A percentile compares a stretch with the other conserved stretches of the same genome.
Evolutionary conservation across 2,888 invertebrate species (phyloP).

Genomic region (Leptinotarsa haldemani): DNA sequence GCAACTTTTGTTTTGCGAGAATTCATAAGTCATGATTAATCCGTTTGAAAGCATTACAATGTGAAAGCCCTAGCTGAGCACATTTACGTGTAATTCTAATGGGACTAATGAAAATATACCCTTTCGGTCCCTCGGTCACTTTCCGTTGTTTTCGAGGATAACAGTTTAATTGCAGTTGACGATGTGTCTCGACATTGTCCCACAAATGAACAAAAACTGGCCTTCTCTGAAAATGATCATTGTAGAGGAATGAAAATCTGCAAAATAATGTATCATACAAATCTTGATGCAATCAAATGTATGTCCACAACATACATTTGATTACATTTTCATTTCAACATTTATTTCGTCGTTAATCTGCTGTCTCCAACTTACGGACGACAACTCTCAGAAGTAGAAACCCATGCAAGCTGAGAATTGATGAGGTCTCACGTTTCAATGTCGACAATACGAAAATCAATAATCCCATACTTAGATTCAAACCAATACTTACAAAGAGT

Average conservation of each 20-base stretch:
- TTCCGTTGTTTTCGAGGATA: not conserved
- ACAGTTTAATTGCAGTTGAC: constrained; percentile 9
- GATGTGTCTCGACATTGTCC: not conserved
- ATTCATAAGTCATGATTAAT: constrained; percentile 32
- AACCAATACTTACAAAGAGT: no score
- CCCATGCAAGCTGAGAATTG: no score
- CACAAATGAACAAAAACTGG: not conserved
- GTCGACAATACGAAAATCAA: no score
- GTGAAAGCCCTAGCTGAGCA: constrained; percentile 53
- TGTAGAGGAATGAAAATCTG: not conserved
- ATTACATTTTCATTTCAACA: no score
- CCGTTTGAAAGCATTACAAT: constrained; percentile 48
- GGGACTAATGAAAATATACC: constrained; percentile 61
- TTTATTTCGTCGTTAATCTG: no score
- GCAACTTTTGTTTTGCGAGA: not conserved
- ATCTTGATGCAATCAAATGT: no score
- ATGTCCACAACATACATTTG: no score
- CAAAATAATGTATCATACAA: not conserved
- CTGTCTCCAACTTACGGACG: no score
- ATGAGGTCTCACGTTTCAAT: no score
- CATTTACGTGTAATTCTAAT: constrained; percentile 63
- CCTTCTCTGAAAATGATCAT: not conserved
- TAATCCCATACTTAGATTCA: no score
- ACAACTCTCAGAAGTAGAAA: no score
- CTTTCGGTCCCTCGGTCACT: constrained; percentile 9